phyloP scores from a whole-genome alignment of 2,113 vertebrate species.

The Rhinoderma darwinii region DNA sequence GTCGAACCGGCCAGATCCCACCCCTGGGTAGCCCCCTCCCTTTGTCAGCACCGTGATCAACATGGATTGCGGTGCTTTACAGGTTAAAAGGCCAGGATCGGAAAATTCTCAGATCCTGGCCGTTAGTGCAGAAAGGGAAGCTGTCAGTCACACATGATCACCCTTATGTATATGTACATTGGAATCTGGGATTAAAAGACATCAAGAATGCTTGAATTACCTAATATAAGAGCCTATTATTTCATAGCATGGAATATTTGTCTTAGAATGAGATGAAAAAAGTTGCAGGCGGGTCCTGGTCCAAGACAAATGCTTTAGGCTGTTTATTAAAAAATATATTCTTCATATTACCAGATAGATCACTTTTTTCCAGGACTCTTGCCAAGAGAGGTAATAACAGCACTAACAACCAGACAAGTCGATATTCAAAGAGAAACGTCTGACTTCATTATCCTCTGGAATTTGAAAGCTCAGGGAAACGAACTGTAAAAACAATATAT shows the following conservation, averaged over 20 bases:
- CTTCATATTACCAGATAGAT: constrained; percentile 45
- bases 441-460: constrained; percentile 53
- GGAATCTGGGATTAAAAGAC: neutral
- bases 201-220: neutral
- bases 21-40: too few species aligned
- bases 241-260: neutral
- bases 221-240: neutral
- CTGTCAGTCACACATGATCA: too few species aligned
- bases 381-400: constrained; percentile 51
- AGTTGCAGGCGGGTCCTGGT: constrained; percentile 10
- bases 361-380: constrained; percentile 45
- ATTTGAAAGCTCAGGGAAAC: constrained; percentile 38
- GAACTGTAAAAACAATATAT: constrained; percentile 49
- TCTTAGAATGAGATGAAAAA: constrained; percentile 1
- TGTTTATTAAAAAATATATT: constrained; percentile 52
- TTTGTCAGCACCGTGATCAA: too few species aligned
- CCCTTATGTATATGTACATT: too few species aligned
- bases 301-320: constrained; percentile 22
- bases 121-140: too few species aligned
- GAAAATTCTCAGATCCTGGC: too few species aligned
- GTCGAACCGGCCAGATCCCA: too few species aligned
- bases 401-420: constrained; percentile 45
- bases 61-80: too few species aligned
- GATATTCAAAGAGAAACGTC: constrained; percentile 42
- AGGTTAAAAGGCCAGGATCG: too few species aligned